Evolutionary conservation across 2,113 vertebrate species (phyloP), one percentile per base, ranked within the genome.

Genomic region (Cyanoderma ruficeps): DNA sequence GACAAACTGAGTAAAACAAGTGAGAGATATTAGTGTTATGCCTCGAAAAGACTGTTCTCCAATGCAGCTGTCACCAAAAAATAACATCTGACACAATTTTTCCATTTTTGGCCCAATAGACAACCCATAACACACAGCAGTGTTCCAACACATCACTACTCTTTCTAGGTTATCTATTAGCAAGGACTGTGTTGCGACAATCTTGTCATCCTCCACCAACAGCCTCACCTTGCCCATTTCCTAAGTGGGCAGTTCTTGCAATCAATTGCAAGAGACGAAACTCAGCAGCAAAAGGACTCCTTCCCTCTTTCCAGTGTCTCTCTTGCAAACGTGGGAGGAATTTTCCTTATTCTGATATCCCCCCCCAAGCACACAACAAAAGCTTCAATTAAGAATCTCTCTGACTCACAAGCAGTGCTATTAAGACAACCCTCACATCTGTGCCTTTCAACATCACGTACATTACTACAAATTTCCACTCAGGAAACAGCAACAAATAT

Each of bases 331-430:
- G 60, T 92, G 50, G 94, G 92, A 93, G 64, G 80, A 88, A n/a
- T 87, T 79, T 60, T 93, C 60, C 74, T 87, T 72, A 69, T 79
- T 83, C 64, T 69, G 27, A 89, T 81, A 67, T 13, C 12, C 22
- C 16, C 16, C 33, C 33, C 3, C 44, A 49, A 2, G 3, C 70
- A 56, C 35, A 46, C 23, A 80, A 77, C 53, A 79, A 93, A 88
- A 86, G 76, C 80, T 78, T 93, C 77, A 92, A 92, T 92, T 93
- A 93, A 88, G 83, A 90, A 70, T 0, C 20, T 81, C 76, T 96
- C 92, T 94, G 95, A 96, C 88, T 95, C 94, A 92, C 47, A 85
- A 88, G 86, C 52, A 68, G 64, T 0, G 0, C 39, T 93, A 77
- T 94, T 77, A 83, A 90, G 79, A 64, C 20, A 41, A 50, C 47